A percentile compares a stretch with the other conserved stretches of the same genome.
phyloP scores from a whole-genome alignment of 2,888 invertebrate genomes.

The Heliconius erato region DNA sequence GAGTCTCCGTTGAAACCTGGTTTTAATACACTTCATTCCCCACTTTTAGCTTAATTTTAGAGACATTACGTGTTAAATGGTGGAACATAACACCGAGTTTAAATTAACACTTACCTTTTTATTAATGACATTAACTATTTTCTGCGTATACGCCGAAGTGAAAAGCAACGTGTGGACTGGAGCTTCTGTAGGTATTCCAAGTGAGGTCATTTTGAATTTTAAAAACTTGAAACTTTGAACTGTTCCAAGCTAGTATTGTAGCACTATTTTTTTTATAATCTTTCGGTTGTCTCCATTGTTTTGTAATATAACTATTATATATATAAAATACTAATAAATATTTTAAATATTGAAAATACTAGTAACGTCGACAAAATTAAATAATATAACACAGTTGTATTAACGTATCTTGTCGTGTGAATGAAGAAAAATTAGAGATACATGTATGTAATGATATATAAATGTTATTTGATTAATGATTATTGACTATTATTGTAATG shows the following conservation, averaged over 20 bases:
- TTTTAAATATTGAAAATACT: not conserved
- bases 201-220: constrained; percentile 69
- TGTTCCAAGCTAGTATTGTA: not conserved
- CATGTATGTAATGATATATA: too few species aligned
- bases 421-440: not conserved
- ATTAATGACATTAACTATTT: constrained; percentile 63
- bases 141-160: constrained; percentile 75
- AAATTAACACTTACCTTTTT: constrained; percentile 67
- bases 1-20: too few species aligned
- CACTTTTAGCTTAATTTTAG: too few species aligned
- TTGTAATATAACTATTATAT: not conserved
- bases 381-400: not conserved
- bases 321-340: not conserved
- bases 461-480: too few species aligned
- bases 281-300: constrained; percentile 16
- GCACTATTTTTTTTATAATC: constrained; percentile 14
- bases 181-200: constrained; percentile 81
- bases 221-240: constrained; percentile 3
- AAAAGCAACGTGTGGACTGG: constrained; percentile 79
- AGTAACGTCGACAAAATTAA: not conserved
- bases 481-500: too few species aligned
- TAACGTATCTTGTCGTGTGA: not conserved
- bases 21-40: too few species aligned
- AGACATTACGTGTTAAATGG: not conserved
- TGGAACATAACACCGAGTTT: not conserved